Percentiles rank a stretch among this genome's conserved stretches.
phyloP scores from a whole-genome alignment of 2,113 vertebrate species.

The Amphiprion ocellaris region DNA sequence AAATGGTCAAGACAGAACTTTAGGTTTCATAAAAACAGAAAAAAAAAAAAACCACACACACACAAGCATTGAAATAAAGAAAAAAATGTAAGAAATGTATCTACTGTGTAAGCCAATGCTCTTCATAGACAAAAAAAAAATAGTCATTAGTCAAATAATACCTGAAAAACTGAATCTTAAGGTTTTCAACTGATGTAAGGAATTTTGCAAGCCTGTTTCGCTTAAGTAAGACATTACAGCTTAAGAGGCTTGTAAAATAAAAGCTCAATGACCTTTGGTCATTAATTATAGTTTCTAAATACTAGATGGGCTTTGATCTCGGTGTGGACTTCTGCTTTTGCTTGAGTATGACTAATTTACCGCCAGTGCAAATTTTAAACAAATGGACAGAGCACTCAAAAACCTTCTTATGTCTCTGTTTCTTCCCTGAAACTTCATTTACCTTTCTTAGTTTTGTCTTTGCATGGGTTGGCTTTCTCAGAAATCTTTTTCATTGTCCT shows the following conservation, averaged over 20 bases:
- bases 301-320: background rate
- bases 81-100: too few relatives aligned
- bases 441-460: constrained; percentile 6
- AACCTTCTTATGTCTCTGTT: constrained; percentile 14
- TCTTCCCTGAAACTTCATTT: background rate
- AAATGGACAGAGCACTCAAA: background rate
- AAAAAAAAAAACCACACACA: too few relatives aligned
- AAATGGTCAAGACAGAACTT: background rate
- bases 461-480: background rate
- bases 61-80: too few relatives aligned
- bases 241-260: background rate
- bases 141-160: background rate
- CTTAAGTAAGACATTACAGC: background rate
- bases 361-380: background rate
- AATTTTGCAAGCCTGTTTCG: background rate
- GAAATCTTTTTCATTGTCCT: background rate
- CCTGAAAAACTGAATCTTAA: background rate
- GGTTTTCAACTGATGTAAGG: background rate
- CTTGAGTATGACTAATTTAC: background rate
- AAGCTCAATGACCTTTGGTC: background rate
- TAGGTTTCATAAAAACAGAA: too few relatives aligned
- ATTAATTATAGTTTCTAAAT: background rate
- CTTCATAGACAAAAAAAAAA: too few relatives aligned
- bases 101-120: too few relatives aligned
- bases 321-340: background rate